Evolutionary conservation across 2,888 invertebrate genomes (phyloP), one percentile per base, ranked within the genome.

Genomic region (Torymus aiolomorphi): DNA sequence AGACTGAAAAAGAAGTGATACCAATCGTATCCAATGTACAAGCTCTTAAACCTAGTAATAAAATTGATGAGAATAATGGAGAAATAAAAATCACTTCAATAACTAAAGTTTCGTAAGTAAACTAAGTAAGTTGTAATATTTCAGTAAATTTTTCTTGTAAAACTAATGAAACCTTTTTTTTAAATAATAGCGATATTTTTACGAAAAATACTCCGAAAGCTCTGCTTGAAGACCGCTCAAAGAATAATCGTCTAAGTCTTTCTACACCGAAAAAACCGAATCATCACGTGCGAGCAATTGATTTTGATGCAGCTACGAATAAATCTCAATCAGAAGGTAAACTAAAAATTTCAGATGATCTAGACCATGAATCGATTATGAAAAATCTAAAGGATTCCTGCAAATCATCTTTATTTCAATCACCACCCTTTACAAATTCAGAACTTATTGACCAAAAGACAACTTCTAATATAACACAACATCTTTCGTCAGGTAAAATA

Each of bases 201-300:
- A 65, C 16, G 49, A 79, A 78, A n/a, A 31, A 52, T 11, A 82
- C 82, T 0, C 82, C 82, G 1, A 57, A 31, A 31, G 16, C 52
- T 51, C 5, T 77, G 13, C 8, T 56, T 1, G 66, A 77, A 31
- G 56, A 66, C 8, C 77, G 52, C 0, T 42, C 49, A 0, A 66
- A 66, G 8, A 67, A 56, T 20, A 66, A 71, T n/a, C 71, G 71
- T 1, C 14, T 51, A 1, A 82, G 82, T 67, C 61, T 77, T 13
- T 80, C 80, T 2, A 80, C 80, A 0, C 77, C 82, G 16, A 77
- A 80, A 61, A 82, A 80, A 2, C 52, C 73, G n/a, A 82, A 51
- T 54, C 74, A 52, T 57, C 74, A 80, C n/a, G 49, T 82, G 0
- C 61, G 77, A 20, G 80, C 80, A 2, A 49, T 82, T 1, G 31